Base-by-base conservation (phyloP, 2,113 vertebrate species). In the Myiagra hebetior region DNA sequence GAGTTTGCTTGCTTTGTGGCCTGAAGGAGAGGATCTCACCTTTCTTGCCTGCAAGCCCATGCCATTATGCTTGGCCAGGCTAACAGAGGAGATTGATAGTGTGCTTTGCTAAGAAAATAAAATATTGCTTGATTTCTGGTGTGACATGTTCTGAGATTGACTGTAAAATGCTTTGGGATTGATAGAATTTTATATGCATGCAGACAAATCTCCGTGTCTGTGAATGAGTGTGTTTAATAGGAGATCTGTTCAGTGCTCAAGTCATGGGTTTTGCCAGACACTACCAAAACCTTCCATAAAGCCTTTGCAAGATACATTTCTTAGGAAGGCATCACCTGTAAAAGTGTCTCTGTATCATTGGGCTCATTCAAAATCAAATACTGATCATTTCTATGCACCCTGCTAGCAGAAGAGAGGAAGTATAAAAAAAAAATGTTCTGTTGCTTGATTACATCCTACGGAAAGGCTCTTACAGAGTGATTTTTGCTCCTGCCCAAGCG, bases 361-460 rank as follows among this genome's bases (percentile, higher is more conserved):
- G 57, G 60, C 91, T 96, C 88, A 92, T 96, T 93, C 91, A 95
- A 68, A 96, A 96, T 96, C 96, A 97, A 91, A 97, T 95, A 59
- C 84, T 91, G 85, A 95, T 96, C 65, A 7, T 94, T 93, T 95
- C 92, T 85, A 77, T 97, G 89, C 94, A 93, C 86, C 92, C 93
- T 82, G 89, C 93, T 63, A 97, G 91, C 76, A 89, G 68, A 87
- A 39, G 52, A 74, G 91, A 89, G 49, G 62, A 68, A 85, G 50
- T 44, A 65, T 44, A 78, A 50, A 89, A 82, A 49, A 24, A 83
- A 62, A 49, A 56, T 18, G 85, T 33, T 94, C 68, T 56, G 19
- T 85, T 95, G 55, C 96, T 96, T 97, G 96, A 97, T 97, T 97
- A 93, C 87, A 80, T 89, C 76, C 81, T 74, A 50, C 0, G 2